Base-by-base conservation (phyloP, 2,888 invertebrate genomes). In the Ectropis crepuscularia region DNA sequence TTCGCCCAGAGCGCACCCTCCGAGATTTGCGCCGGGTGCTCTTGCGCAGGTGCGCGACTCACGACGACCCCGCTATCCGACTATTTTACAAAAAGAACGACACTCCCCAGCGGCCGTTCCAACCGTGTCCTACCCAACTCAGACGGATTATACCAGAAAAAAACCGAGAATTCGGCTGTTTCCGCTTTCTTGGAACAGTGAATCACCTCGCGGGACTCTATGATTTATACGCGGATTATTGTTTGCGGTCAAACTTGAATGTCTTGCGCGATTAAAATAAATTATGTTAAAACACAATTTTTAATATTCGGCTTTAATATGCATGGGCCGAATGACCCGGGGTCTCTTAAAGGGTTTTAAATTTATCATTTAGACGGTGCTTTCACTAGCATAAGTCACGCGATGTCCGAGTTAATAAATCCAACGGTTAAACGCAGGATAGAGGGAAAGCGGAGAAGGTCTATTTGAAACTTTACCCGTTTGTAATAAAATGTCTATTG, bases 181-280 rank as follows among this genome's bases (percentile, higher is more conserved):
- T 91, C 90, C 91, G 91, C 86, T 89, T 90, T 89, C 90, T 87
- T 82, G 86, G 89, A 89, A 89, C 83, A 72, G 86, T 90, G 91
- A 91, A 86, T 91, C 90, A 91, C 83, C 79, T 88, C 85, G 86
- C 88, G 87, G 84, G 61, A 61, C 77, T 78, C 83, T 86, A 89
- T 88, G 89, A 90, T 88, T 90, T 89, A 87, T 83, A 78, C 78
- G 74, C 69, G 78, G 83, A 83, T 86, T 83, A 83, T 82, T 82
- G 86, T 86, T 82, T 84, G 86, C 82, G 86, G 86, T 85, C 84
- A 77, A 78, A 80, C 77, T 74, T 76, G 77, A 82, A 83, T 83
- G 77, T 81, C 76, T 80, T 80, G 81, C 50, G 54, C 59, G 63
- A 63, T 63, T 63, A 58, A 59, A 80, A 81, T 81, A 82, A 82